Percentiles rank a stretch among this genome's conserved stretches.
Conservation (phyloP, 2,797 vertebrate species). For the Anabacerthia variegaticeps region DNA sequence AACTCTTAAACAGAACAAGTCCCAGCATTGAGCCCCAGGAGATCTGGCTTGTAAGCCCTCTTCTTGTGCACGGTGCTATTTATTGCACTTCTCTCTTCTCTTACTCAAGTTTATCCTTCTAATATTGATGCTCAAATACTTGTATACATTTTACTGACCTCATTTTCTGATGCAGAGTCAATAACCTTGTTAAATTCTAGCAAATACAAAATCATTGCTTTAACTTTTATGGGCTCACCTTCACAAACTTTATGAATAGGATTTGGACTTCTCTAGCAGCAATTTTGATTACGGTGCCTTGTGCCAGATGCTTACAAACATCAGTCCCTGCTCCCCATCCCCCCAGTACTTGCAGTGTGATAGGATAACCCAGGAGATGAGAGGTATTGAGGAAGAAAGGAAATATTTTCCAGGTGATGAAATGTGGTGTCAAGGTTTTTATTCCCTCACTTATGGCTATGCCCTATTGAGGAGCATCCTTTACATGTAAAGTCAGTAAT, state of each 20-base stretch:
- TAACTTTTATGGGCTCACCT: not conserved
- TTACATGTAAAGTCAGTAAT: not conserved
- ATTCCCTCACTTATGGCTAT: not conserved
- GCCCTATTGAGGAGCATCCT: not conserved
- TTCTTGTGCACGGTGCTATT: not conserved
- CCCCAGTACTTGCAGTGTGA: not conserved
- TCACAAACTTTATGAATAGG: conserved; percentile 24
- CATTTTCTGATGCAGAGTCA: not conserved
- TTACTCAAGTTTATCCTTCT: conserved; percentile 20
- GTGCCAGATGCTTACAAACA: not conserved
- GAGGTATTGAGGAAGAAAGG: not conserved
- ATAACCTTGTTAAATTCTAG: not conserved
- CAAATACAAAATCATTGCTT: not conserved
- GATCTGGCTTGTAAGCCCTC: not conserved
- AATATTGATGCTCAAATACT: not conserved
- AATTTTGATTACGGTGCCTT: not conserved
- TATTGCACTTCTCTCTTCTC: not conserved
- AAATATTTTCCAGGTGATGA: not conserved
- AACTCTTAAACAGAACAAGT: not conserved
- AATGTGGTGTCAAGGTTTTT: not conserved
- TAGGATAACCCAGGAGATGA: not conserved
- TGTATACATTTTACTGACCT: not conserved
- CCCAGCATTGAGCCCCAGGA: not conserved
- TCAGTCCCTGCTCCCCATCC: not conserved
- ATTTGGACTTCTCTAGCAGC: not conserved